Evolutionary conservation across 2,797 vertebrate species (phyloP), one percentile per base, ranked within the genome.

Genomic region (Paguma larvata): DNA sequence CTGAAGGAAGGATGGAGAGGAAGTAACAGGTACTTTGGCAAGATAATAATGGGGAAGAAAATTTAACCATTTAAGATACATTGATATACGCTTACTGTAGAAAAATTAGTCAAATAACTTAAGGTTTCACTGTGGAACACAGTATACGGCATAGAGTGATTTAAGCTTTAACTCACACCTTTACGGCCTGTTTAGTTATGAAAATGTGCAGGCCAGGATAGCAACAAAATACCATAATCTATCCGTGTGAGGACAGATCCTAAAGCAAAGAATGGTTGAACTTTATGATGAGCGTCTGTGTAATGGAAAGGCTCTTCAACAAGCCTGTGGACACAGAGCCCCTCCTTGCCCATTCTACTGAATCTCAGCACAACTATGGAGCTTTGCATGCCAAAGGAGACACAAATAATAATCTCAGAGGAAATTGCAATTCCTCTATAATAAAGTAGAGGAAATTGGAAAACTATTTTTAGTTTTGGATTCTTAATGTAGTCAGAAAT

Each of bases 11-110:
- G 68, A 86, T 25, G 13, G 11, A 48, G 83, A 96, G 95, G 96
- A 97, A 97, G 85, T 89, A 91, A 91, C 91, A 95, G 97, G 96
- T 95, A 90, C 25, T 91, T 72, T 95, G 90, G 96, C 78, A 82
- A 77, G 73, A 51, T 6, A 75, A 82, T 63, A 77, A 89, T 11
- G 44, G 75, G 51, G 80, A 80, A 72, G 30, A 84, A 70, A 72
- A 46, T 30, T 32, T 83, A 94, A 51, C 68, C 59, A 72, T 38
- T 46, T 63, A 38, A 96, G 63, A 73, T 12, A 23, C 2, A 85
- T 34, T n/a, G 27, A 46, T 5, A 93, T 25, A 34, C 10, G 27
- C 27, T 89, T 41, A 44, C 4, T 67, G 21, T 23, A 84, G 27
- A 85, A 97, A 89, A 94, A 65, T 53, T 16, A 63, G 63, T 30